These are phyloP conservation scores for Lasius platythorax DNA, from an alignment of 2,888 invertebrate genomes.

Conservation along the genomic window DNA sequence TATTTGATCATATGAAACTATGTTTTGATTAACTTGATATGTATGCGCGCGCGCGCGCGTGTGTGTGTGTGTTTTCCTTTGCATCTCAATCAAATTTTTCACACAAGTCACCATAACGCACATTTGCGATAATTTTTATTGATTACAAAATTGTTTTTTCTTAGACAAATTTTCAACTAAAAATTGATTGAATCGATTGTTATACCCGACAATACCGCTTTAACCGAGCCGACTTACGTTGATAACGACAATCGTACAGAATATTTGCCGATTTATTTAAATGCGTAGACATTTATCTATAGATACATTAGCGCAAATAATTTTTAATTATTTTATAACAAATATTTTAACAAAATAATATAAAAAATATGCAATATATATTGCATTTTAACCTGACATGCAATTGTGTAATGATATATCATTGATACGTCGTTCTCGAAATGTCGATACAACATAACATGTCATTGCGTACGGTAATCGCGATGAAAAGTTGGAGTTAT, in stretches of 20 bases:
- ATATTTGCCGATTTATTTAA: not conserved
- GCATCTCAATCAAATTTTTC: not conserved
- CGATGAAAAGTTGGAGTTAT: not conserved
- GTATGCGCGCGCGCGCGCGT: too few species aligned
- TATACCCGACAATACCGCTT: not conserved
- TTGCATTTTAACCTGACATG: not conserved
- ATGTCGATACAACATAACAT: not conserved
- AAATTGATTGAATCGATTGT: not conserved
- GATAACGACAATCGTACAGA: not conserved
- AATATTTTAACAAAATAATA: too few species aligned
- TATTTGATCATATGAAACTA: not conserved
- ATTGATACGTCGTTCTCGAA: not conserved
- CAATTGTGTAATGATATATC: not conserved
- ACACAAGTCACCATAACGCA: not conserved
- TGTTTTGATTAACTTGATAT: not conserved
- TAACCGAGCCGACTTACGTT: not conserved
- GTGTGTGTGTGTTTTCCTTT: not conserved
- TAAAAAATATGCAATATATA: too few species aligned
- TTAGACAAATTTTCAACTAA: not conserved
- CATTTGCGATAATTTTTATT: not conserved
- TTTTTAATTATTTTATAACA: not conserved
- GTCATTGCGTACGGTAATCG: not conserved
- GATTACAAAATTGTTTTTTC: not conserved
- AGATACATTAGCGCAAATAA: not conserved
- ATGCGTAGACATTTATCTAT: not conserved